phyloP scores from a whole-genome alignment of 2,797 vertebrate genomes.

The Manis crassicaudata region DNA sequence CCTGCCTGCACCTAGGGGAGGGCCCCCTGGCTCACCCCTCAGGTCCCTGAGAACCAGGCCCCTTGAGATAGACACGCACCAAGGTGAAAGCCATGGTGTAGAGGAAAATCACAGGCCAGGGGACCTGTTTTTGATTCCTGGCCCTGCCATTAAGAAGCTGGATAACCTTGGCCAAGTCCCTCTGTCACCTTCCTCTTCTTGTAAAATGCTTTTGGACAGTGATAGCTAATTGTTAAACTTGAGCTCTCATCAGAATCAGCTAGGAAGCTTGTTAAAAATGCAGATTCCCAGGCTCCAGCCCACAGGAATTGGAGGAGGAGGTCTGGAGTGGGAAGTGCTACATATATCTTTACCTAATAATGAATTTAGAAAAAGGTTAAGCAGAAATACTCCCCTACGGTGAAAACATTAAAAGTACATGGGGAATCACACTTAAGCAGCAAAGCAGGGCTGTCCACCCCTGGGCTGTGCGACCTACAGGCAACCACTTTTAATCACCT shows the following conservation, averaged over 20 bases:
- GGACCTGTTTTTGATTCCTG: slow-evolving; percentile 51
- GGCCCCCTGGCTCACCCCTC: neutral
- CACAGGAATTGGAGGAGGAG: neutral
- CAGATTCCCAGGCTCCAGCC: neutral
- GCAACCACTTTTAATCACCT: slow-evolving; percentile 12
- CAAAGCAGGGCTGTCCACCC: neutral
- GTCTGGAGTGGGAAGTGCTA: neutral
- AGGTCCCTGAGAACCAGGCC: neutral
- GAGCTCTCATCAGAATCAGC: neutral
- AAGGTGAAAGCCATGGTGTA: neutral
- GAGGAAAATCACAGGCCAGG: neutral
- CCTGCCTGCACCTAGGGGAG: neutral
- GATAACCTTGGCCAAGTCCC: slow-evolving; percentile 59
- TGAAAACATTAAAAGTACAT: neutral
- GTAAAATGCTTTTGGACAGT: slow-evolving; percentile 33
- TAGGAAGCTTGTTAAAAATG: neutral
- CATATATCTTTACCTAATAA: neutral
- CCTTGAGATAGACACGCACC: neutral
- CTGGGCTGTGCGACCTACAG: neutral
- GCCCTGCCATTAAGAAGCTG: slow-evolving; percentile 48
- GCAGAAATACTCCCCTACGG: neutral
- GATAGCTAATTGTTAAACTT: neutral
- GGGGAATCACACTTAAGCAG: neutral
- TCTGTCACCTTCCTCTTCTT: neutral
- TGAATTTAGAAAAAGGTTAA: neutral